Evolutionary conservation across 1,140 invertebrate genomes (phyloP).

Genomic region (Sminthurinus signatus): DNA sequence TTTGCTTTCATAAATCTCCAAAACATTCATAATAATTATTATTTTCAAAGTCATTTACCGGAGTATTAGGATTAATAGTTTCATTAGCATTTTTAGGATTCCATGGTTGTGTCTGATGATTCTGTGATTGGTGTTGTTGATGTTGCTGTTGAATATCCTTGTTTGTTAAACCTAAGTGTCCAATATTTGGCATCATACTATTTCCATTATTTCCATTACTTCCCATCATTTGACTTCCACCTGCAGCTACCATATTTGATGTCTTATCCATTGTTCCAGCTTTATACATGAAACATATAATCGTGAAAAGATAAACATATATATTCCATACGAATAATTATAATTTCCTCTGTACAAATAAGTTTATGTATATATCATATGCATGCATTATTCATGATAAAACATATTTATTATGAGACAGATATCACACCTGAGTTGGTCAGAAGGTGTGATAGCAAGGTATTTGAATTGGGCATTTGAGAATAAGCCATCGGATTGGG

Average conservation of each 20-base stretch:
- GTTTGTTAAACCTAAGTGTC: background rate
- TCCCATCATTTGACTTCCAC: constrained; percentile 2
- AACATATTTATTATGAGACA: too few species aligned
- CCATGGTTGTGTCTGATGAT: constrained; percentile 36
- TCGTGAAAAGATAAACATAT: too few species aligned
- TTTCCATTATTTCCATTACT: background rate
- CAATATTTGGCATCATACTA: background rate
- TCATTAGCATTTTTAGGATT: constrained; percentile 39
- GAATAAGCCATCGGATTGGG: constrained; percentile 8
- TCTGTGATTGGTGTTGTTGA: background rate
- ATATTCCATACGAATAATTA: too few species aligned
- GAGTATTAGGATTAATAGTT: constrained; percentile 32
- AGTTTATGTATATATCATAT: too few species aligned
- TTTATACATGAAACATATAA: too few species aligned
- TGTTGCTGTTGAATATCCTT: background rate
- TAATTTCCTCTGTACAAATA: too few species aligned
- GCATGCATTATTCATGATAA: too few species aligned
- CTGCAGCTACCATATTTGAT: background rate
- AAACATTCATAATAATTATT: background rate
- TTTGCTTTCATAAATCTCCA: too few species aligned
- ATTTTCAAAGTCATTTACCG: constrained; percentile 21
- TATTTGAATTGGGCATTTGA: constrained; percentile 22
- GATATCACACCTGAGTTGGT: constrained; percentile 14
- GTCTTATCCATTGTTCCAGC: constrained; percentile 8
- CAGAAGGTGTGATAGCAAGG: constrained; percentile 29